A percentile compares a stretch with the other conserved stretches of the same genome.
Conservation (phyloP, 2,113 vertebrate species). For the Oriolus oriolus region DNA sequence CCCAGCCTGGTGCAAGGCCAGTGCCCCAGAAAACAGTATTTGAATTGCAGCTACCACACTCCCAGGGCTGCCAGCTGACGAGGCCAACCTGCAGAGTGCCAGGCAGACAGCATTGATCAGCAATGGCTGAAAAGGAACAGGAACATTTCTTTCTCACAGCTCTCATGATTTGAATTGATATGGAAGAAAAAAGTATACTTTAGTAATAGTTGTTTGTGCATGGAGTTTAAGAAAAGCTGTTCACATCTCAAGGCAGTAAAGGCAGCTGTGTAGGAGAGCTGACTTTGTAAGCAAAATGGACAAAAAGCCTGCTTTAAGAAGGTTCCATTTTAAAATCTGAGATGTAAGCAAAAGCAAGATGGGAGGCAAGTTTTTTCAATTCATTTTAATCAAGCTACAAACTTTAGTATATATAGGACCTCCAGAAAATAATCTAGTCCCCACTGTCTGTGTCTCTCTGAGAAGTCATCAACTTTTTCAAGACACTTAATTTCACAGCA, state of each 20-base stretch:
- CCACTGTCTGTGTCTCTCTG: conserved; percentile 54
- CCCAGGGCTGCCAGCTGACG: fast-evolving
- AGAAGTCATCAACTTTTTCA: conserved; percentile 44
- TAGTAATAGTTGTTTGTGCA: background rate
- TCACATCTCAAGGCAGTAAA: background rate
- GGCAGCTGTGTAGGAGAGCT: background rate
- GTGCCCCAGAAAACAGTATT: background rate
- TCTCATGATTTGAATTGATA: background rate
- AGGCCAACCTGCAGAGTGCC: fast-evolving
- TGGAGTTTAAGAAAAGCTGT: background rate
- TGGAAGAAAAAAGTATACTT: background rate
- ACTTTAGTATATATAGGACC: conserved; percentile 63
- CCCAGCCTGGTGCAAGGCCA: background rate
- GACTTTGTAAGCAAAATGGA: background rate
- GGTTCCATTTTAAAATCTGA: background rate
- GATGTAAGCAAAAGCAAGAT: background rate
- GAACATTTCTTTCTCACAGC: background rate
- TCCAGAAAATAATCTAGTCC: conserved; percentile 71
- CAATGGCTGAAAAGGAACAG: background rate
- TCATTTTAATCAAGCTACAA: conserved; percentile 20
- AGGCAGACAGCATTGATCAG: background rate
- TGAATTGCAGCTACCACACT: background rate
- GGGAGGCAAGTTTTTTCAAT: background rate
- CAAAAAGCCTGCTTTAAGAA: background rate
- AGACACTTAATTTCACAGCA: conserved; percentile 62